Conservation (phyloP, 2,113 vertebrate species). For the Siniperca chuatsi region DNA sequence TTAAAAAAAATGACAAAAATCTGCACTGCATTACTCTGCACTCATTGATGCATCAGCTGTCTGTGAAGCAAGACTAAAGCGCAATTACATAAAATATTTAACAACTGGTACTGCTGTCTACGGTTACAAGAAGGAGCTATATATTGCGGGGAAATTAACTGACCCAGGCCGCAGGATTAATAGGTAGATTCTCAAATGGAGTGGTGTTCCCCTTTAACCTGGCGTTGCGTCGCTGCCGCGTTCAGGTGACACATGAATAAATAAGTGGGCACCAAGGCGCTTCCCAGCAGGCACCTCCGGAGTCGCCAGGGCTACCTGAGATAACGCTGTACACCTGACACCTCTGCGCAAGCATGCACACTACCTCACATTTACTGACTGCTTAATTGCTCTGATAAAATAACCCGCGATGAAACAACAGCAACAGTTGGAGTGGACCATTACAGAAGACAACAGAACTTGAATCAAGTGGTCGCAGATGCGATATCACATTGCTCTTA, state of each 20-base stretch:
- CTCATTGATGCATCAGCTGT: not conserved
- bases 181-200: slow-evolving; percentile 4
- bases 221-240: slow-evolving; percentile 46
- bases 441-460: not conserved
- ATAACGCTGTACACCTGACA: slow-evolving; percentile 73
- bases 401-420: not conserved
- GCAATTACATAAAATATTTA: not conserved
- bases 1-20: not conserved
- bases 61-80: not conserved
- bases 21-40: slow-evolving; percentile 13
- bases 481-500: too few relatives aligned
- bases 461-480: not conserved
- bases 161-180: slow-evolving; percentile 12
- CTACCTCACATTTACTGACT: slow-evolving; percentile 5
- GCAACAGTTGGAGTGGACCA: slow-evolving; percentile 36
- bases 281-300: slow-evolving; percentile 70
- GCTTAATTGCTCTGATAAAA: slow-evolving; percentile 9
- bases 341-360: slow-evolving; percentile 49
- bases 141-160: not conserved
- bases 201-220: slow-evolving; percentile 38
- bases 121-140: not conserved
- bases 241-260: slow-evolving; percentile 85
- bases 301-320: slow-evolving; percentile 72
- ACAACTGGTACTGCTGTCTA: not conserved
- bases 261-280: slow-evolving; percentile 68